A percentile compares a stretch with the other conserved stretches of the same genome.
These are phyloP conservation scores for Haemorhous mexicanus DNA, from an alignment of 2,113 vertebrate genomes.

Conservation along the genomic window DNA sequence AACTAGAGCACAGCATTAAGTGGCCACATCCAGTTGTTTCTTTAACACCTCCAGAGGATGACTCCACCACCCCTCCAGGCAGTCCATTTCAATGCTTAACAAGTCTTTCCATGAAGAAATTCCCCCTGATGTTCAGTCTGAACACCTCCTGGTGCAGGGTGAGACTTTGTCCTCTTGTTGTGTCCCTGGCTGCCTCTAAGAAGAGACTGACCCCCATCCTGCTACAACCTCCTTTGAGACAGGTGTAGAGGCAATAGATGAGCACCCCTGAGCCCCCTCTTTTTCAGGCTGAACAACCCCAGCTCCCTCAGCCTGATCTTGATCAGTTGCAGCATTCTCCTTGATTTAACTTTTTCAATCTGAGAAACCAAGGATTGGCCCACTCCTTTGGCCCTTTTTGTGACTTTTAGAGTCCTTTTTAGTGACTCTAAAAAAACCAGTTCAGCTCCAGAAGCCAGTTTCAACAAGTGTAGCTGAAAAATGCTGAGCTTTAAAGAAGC, in stretches of 20 bases:
- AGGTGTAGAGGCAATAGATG: neutral
- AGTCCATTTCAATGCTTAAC: neutral
- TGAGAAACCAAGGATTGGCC: neutral
- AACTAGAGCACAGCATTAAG: neutral
- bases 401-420: no score
- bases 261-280: neutral
- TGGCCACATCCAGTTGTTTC: fast-evolving
- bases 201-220: neutral
- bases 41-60: neutral
- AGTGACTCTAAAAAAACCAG: no score
- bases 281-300: neutral
- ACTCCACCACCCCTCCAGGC: no score
- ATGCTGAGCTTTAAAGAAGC: neutral
- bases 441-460: neutral
- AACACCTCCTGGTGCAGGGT: neutral
- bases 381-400: no score
- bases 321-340: neutral
- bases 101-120: neutral
- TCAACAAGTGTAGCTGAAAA: neutral
- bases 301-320: neutral
- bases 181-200: neutral
- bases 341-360: neutral
- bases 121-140: neutral
- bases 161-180: neutral
- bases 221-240: neutral